A percentile compares a stretch with the other conserved stretches of the same genome.
Conservation (phyloP, 2,113 vertebrate genomes). For the Cisticola juncidis region DNA sequence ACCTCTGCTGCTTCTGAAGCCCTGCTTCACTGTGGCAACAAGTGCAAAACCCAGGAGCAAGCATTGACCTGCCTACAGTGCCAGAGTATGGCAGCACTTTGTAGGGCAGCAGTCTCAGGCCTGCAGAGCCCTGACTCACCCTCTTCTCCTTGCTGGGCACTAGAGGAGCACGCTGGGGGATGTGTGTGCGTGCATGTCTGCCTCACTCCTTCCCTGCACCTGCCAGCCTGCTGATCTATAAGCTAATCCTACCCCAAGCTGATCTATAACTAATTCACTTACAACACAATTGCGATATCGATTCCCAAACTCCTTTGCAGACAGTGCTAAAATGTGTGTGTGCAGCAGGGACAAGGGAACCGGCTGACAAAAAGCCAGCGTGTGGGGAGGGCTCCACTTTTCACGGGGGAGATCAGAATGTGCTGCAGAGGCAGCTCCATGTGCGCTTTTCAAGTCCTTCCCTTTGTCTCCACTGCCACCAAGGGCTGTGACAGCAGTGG, state of each 20-base stretch:
- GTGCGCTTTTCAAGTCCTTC: background rate
- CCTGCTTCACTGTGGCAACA: background rate
- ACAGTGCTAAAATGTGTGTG: slow-evolving; percentile 49
- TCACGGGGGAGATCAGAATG: accelerated
- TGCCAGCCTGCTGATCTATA: slow-evolving; percentile 68
- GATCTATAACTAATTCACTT: slow-evolving; percentile 77
- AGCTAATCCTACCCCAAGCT: slow-evolving; percentile 69
- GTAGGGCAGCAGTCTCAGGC: background rate
- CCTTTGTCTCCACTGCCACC: background rate
- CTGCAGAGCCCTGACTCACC: background rate
- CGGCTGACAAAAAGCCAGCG: background rate
- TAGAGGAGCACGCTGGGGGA: background rate
- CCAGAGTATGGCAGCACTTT: accelerated
- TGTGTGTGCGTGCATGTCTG: background rate
- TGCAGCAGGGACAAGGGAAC: background rate
- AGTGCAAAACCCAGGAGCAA: background rate
- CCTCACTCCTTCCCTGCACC: slow-evolving; percentile 17
- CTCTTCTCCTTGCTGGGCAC: background rate
- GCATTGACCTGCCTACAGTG: accelerated
- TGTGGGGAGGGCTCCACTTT: background rate
- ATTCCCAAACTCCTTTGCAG: slow-evolving; percentile 71
- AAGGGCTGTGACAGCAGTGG: background rate
- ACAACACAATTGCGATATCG: slow-evolving; percentile 73
- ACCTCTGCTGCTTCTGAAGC: background rate
- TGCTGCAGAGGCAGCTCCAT: background rate